Conservation (phyloP, 2,113 vertebrate genomes). For the Oreochromis aureus region DNA sequence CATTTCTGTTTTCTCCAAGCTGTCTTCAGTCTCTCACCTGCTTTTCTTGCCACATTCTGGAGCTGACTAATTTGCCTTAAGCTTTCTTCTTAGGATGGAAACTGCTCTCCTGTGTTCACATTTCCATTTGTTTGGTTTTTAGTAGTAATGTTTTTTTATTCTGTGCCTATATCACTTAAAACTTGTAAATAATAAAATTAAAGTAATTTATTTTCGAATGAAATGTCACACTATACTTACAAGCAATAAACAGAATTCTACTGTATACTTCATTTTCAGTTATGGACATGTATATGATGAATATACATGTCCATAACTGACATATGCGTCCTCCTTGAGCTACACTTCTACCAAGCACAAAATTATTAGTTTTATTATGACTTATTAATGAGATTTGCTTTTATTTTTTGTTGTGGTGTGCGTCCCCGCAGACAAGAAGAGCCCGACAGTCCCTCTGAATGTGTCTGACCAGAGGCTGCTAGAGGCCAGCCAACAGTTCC, state of each 20-base stretch:
- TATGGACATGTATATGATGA: neutral
- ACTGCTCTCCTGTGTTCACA: conserved; percentile 7
- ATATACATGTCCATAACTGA: neutral
- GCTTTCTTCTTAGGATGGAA: conserved; percentile 45
- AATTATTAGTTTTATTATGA: neutral
- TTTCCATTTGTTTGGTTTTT: neutral
- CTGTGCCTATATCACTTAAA: neutral
- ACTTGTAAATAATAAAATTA: neutral
- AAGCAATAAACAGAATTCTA: neutral
- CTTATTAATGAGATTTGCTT: neutral
- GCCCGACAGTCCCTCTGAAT: conserved; percentile 77
- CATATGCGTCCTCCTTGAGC: neutral
- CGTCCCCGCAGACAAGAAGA: conserved; percentile 76
- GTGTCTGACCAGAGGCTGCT: conserved; percentile 88
- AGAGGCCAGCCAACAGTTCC: conserved; percentile 91
- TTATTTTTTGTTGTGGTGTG: neutral
- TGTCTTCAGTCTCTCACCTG: neutral
- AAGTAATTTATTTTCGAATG: fast-evolving
- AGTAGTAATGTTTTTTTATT: neutral
- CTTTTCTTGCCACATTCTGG: neutral
- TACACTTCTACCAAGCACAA: neutral
- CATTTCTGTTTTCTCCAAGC: conserved; percentile 13
- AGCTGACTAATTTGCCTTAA: conserved; percentile 1
- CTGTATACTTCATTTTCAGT: neutral
- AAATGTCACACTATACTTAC: neutral